phyloP scores from a whole-genome alignment of 2,797 vertebrate genomes.

The Xerus rutilus region DNA sequence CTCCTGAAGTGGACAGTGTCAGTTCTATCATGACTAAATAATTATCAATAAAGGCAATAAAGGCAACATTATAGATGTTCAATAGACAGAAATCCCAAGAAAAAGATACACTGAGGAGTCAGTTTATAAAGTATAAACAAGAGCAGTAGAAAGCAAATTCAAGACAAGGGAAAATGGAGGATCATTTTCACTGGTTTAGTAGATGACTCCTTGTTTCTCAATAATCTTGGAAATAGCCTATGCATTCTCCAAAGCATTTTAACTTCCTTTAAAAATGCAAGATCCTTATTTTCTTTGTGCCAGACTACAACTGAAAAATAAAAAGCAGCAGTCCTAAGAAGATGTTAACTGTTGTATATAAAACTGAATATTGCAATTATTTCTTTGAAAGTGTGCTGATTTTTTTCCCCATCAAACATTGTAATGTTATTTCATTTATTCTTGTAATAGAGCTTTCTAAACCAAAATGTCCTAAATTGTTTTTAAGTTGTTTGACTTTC shows the following conservation, averaged over 20 bases:
- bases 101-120: neutral
- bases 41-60: conserved; percentile 60
- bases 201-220: neutral
- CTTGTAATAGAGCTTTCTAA: neutral
- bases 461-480: neutral
- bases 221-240: conserved; percentile 5
- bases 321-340: neutral
- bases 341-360: neutral
- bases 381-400: neutral
- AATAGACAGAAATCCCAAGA: neutral
- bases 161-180: neutral
- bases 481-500: neutral
- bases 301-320: neutral
- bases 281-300: neutral
- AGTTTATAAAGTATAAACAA: neutral
- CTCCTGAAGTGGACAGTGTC: conserved; percentile 7
- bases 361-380: neutral
- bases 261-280: neutral
- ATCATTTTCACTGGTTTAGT: neutral
- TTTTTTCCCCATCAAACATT: neutral
- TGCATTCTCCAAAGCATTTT: neutral
- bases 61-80: neutral
- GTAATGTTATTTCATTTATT: neutral
- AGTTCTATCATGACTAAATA: conserved; percentile 49
- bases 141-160: neutral